These are phyloP conservation scores for Falco columbarius DNA, from an alignment of 2,797 vertebrate genomes.

Conservation along the genomic window DNA sequence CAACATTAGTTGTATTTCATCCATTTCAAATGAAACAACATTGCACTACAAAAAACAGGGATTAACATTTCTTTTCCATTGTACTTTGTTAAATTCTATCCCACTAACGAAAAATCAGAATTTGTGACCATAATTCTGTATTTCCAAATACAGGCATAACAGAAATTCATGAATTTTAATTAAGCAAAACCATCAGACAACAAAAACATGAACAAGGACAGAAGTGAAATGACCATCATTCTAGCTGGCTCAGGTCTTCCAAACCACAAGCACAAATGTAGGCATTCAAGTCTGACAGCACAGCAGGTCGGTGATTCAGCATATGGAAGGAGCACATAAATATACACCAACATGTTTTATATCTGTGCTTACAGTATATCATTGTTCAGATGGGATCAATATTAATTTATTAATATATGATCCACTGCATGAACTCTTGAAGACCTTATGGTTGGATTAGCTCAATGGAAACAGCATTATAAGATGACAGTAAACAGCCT, in stretches of 20 bases:
- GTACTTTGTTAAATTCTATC: not conserved
- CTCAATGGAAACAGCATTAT: not conserved
- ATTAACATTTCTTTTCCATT: not conserved
- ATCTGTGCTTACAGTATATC: not conserved
- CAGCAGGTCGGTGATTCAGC: not conserved
- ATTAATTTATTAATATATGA: not conserved
- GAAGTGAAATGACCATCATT: not conserved
- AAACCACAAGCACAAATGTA: not conserved
- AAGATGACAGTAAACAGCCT: not conserved
- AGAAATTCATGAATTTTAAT: not conserved
- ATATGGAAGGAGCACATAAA: not conserved
- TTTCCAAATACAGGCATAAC: not conserved
- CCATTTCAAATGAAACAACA: not conserved
- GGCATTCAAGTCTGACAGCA: not conserved
- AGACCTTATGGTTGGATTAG: not conserved
- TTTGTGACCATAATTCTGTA: not conserved
- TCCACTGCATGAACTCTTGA: not conserved
- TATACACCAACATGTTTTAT: fast-evolving
- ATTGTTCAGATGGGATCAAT: not conserved
- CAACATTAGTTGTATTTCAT: not conserved
- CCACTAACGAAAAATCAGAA: not conserved
- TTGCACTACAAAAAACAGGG: not conserved
- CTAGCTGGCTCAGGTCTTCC: not conserved
- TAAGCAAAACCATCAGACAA: not conserved
- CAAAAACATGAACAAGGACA: not conserved